phyloP scores from a whole-genome alignment of 2,888 invertebrate species.

The Mechanitis mazaeus region DNA sequence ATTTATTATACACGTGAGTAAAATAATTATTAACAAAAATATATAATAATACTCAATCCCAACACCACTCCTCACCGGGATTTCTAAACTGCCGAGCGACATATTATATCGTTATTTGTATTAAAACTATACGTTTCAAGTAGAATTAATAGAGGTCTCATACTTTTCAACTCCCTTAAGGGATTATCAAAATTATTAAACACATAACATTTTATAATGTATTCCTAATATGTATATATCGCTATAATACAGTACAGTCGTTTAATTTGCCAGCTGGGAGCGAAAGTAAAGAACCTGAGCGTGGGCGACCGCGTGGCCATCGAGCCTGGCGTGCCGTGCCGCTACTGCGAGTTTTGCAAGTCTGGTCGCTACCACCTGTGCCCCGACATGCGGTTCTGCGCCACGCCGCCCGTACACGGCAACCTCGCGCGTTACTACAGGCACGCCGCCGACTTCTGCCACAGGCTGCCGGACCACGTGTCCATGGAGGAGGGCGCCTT shows the following conservation, averaged over 20 bases:
- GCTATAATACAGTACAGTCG: neutral
- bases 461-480: slow-evolving; percentile 92
- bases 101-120: too few relatives aligned
- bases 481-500: slow-evolving; percentile 95
- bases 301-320: slow-evolving; percentile 94
- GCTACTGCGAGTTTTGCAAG: slow-evolving; percentile 90
- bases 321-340: slow-evolving; percentile 95
- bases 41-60: too few relatives aligned
- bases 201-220: too few relatives aligned
- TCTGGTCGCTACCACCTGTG: slow-evolving; percentile 94
- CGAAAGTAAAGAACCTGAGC: slow-evolving; percentile 81
- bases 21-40: too few relatives aligned
- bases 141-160: too few relatives aligned
- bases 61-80: too few relatives aligned
- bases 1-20: too few relatives aligned
- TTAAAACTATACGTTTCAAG: too few relatives aligned
- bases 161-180: too few relatives aligned
- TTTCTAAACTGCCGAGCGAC: too few relatives aligned
- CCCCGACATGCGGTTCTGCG: slow-evolving; percentile 90
- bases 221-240: too few relatives aligned
- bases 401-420: slow-evolving; percentile 96
- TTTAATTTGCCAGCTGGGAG: slow-evolving; percentile 48
- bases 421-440: slow-evolving; percentile 90
- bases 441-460: slow-evolving; percentile 93
- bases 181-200: too few relatives aligned